Evolutionary conservation across 2,888 invertebrate genomes (phyloP), one percentile per base, ranked within the genome.

Genomic region (Rhabditophanes sp.): DNA sequence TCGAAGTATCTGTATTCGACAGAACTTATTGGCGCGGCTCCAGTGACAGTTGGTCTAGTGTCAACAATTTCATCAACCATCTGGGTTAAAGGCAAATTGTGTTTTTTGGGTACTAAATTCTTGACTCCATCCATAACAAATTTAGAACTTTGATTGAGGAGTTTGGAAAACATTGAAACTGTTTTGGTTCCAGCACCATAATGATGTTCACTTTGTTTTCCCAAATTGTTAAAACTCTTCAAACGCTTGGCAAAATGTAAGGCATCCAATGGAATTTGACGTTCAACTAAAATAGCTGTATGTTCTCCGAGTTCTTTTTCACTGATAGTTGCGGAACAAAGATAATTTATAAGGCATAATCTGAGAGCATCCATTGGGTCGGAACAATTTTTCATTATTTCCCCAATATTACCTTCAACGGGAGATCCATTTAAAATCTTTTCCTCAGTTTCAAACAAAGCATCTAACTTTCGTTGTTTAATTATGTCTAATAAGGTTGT

Each of bases 31-130:
- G 26, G 23, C 11, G 5, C 31, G 8, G 18, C 29, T 20, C 37
- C 35, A n/a, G n/a, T n/a, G 3, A 42, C 43, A 2, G 49, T 37
- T 8, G 48, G 45, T 11, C 56, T 48, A 7, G 46, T 46, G 7
- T 55, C 53, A n/a, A 50, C 44, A 30, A 60, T 32, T 6, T 50
- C 46, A 22, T 60, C 58, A 6, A 60, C 48, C 47, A 58, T 36
- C 55, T 55, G 25, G 3, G 63, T 63, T 6, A 63, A 35, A 1
- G 61, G 60, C 18, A 64, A 37, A 37, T 60, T 64, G 33, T 96
- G 90, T 72, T 82, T 79, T 69, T 96, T 96, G 6, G 96, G 83
- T 12, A 93, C 93, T 56, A 96, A 75, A 73, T 96, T 99, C 69
- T 64, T 64, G 17, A 64, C 64, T 25, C 62, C 96, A 69, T 99